Conservation (phyloP, 2,797 vertebrate species). For the Chiloscyllium punctatum region DNA sequence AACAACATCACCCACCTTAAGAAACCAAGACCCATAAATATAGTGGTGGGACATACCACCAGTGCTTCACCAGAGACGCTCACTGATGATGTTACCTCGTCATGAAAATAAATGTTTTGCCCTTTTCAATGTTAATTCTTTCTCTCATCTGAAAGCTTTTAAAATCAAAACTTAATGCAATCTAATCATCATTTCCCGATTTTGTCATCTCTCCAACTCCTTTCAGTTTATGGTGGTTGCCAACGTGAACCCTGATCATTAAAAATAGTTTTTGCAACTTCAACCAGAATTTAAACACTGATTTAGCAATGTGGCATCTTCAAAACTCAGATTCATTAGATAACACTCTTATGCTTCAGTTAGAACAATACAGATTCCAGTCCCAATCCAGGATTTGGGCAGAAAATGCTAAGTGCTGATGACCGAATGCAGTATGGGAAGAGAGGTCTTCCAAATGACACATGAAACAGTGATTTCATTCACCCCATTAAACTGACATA, state of each 20-base stretch:
- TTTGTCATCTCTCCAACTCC: not conserved
- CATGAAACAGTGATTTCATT: not conserved
- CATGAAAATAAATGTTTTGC: not conserved
- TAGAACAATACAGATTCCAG: not conserved
- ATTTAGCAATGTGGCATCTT: not conserved
- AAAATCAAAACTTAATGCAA: not conserved
- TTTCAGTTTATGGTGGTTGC: not conserved
- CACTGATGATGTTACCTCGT: too few relatives aligned
- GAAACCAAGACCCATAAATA: too few relatives aligned
- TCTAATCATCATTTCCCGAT: not conserved
- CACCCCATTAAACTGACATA: not conserved
- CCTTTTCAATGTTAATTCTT: not conserved
- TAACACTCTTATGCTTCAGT: not conserved
- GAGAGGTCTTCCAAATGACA: not conserved
- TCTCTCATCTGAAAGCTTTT: not conserved
- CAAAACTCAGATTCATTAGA: not conserved
- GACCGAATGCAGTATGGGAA: not conserved
- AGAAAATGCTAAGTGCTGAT: not conserved
- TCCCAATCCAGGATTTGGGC: not conserved
- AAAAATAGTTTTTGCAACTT: not conserved
- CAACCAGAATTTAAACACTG: not conserved
- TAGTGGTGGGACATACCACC: too few relatives aligned
- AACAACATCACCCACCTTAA: too few relatives aligned
- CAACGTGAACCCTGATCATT: not conserved
- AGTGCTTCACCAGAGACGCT: too few relatives aligned